phyloP scores from a whole-genome alignment of 2,797 vertebrate genomes.

The Urophycis tenuis region DNA sequence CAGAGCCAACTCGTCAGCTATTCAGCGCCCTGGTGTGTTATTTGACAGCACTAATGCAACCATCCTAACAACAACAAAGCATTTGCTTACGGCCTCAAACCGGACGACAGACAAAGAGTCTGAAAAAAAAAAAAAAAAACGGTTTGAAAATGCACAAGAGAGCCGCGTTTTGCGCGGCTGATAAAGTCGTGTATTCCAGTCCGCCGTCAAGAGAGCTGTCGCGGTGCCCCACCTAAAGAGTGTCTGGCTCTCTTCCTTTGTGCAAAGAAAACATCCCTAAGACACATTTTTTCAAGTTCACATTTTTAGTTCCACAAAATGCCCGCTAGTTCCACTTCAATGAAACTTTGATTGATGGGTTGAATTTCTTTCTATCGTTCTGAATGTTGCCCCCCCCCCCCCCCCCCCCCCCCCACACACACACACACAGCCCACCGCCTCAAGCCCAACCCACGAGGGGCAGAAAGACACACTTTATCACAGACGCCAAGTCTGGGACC shows the following conservation, averaged over 20 bases:
- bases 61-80: constrained; percentile 40
- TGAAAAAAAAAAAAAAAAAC: too few species aligned
- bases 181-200: neutral
- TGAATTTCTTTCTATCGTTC: neutral
- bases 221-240: neutral
- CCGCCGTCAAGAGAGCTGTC: neutral
- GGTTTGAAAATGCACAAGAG: neutral
- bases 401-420: too few species aligned
- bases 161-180: neutral
- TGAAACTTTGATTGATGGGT: neutral
- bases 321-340: neutral
- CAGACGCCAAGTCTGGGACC: neutral
- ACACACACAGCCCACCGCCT: neutral
- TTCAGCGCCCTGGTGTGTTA: constrained; percentile 30
- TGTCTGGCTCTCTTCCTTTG: neutral
- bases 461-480: neutral
- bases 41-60: constrained; percentile 33
- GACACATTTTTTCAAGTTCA: neutral
- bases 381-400: neutral
- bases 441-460: neutral
- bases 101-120: constrained; percentile 31
- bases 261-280: neutral
- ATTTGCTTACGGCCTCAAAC: constrained; percentile 46
- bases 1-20: constrained; percentile 14
- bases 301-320: neutral